A percentile compares a stretch with the other conserved stretches of the same genome.
Evolutionary conservation across 2,113 vertebrate genomes (phyloP).

Genomic region (Eidolon helvum): DNA sequence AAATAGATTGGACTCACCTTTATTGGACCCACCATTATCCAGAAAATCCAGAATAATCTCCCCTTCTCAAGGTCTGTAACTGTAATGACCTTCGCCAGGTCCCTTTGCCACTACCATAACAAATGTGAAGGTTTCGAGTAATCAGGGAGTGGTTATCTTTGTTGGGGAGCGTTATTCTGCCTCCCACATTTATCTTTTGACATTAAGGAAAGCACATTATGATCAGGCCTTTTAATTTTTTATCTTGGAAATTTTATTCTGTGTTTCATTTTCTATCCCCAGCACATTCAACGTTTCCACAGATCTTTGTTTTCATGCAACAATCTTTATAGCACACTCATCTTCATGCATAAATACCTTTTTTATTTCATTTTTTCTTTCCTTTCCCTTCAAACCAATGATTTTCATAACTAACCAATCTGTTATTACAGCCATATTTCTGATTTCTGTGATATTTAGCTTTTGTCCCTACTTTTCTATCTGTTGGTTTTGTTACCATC

Average conservation of each 20-base stretch:
- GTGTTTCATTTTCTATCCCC: neutral
- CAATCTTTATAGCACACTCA: neutral
- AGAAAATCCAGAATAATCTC: neutral
- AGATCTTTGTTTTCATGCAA: neutral
- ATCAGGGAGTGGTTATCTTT: neutral
- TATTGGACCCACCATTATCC: no score
- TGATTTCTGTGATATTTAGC: neutral
- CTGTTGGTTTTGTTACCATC: neutral
- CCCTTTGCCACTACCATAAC: neutral
- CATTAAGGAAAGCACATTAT: neutral
- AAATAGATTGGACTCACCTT: neutral
- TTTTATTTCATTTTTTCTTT: neutral
- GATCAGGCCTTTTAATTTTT: neutral
- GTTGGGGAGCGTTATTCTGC: neutral
- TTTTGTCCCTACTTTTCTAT: neutral
- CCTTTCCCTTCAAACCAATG: neutral
- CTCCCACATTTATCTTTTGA: neutral
- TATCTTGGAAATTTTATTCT: neutral
- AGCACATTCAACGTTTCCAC: neutral
- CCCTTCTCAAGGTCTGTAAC: neutral
- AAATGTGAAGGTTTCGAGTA: neutral
- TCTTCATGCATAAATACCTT: neutral
- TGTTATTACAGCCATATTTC: neutral
- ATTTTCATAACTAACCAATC: neutral
- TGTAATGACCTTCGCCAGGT: neutral